Conservation (phyloP, 2,888 invertebrate species). For the Leptura quadrifasciata region DNA sequence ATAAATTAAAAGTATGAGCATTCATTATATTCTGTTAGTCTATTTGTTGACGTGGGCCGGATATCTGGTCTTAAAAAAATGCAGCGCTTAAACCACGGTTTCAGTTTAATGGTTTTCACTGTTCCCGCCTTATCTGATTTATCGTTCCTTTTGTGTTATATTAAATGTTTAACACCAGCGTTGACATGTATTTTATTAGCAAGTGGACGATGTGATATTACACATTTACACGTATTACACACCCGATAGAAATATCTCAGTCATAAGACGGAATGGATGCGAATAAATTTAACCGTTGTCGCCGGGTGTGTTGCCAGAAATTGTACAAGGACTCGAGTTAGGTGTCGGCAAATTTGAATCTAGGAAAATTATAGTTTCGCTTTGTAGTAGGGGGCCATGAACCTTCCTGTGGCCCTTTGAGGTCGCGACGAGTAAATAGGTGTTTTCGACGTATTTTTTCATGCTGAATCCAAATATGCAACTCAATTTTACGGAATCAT, state of each 20-base stretch:
- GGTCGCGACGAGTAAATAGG: too few species aligned
- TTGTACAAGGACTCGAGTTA: not conserved
- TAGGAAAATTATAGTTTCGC: too few species aligned
- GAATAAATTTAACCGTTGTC: not conserved
- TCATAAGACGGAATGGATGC: not conserved
- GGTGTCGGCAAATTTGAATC: too few species aligned
- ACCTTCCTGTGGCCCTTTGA: too few species aligned
- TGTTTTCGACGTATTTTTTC: too few species aligned
- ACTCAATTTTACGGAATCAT: too few species aligned
- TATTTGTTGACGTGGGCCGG: not conserved
- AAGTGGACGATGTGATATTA: not conserved
- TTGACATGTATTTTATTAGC: constrained; percentile 4
- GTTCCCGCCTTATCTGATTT: constrained; percentile 37
- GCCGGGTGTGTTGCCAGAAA: not conserved
- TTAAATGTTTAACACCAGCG: constrained; percentile 4
- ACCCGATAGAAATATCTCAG: not conserved
- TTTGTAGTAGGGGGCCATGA: too few species aligned
- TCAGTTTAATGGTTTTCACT: constrained; percentile 19
- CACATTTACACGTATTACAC: not conserved
- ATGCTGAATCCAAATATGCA: too few species aligned
- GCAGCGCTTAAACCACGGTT: not conserved
- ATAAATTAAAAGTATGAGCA: constrained; percentile 2
- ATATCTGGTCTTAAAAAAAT: not conserved
- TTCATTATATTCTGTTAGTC: not conserved
- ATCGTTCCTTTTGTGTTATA: constrained; percentile 35